Conservation (phyloP, 2,797 vertebrate species). For the Aplochiton taeniatus region DNA sequence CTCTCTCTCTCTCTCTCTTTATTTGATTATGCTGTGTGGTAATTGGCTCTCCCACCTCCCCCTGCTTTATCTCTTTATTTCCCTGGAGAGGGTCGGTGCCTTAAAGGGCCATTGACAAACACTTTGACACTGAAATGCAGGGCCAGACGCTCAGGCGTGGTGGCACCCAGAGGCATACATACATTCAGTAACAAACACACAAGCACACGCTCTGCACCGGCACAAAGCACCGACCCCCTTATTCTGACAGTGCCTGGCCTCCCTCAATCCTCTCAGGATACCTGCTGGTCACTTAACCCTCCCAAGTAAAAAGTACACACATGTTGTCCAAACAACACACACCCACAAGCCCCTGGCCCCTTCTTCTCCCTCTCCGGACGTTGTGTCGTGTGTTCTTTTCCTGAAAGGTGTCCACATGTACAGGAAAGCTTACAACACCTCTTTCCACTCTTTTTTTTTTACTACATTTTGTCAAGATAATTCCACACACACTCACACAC, state of each 20-base stretch:
- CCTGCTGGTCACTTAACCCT: conserved; percentile 10
- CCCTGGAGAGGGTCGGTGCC: conserved; percentile 21
- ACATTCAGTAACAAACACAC: background rate
- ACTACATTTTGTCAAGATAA: no score
- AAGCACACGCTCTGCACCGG: conserved; percentile 20
- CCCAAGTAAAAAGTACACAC: conserved; percentile 27
- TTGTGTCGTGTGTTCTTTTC: no score
- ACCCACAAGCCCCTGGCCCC: conserved; percentile 27
- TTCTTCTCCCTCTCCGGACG: conserved; percentile 29
- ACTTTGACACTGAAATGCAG: conserved; percentile 18
- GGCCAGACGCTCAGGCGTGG: conserved; percentile 26
- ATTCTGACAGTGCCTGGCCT: no score
- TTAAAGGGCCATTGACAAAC: conserved; percentile 32
- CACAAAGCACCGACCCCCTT: background rate
- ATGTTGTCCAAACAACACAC: conserved; percentile 16
- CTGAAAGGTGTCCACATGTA: no score
- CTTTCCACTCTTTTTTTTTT: conserved; percentile 23
- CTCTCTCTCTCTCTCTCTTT: background rate
- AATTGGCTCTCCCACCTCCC: conserved; percentile 52
- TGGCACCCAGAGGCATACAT: no score
- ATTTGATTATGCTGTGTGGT: conserved; percentile 55
- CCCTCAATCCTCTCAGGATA: no score
- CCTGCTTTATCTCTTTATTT: conserved; percentile 12
- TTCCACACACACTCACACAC: conserved; percentile 32
- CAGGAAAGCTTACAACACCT: no score